Base-by-base conservation (phyloP, 1,140 invertebrate genomes). In the Mercenaria mercenaria region DNA sequence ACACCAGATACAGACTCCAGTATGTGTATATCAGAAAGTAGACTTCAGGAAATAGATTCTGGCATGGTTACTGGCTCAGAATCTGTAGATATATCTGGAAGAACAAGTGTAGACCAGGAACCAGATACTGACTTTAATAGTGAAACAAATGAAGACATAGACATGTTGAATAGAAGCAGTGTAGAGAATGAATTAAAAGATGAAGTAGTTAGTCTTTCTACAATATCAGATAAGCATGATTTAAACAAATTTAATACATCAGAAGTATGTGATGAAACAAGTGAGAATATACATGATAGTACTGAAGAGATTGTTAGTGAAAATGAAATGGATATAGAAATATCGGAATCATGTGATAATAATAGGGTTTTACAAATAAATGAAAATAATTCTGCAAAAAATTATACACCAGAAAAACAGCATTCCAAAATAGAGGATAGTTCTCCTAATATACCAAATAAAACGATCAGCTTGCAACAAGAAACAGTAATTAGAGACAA, bases 1-100 rank as follows among this genome's bases (percentile, higher is more conserved):
- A 56, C 85, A 61, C 85, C 85, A 32, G 74, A 87, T 47, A 64
- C 72, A 0, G 85, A 87, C 43, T 87, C 84, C 50, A 77, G 32
- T 41, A 39, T 86, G 34, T 56, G 67, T n/a, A 13, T 76, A 77
- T 59, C 85, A 20, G 85, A 87, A 15, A 59, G 23, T 13, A 79
- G 52, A 64, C 18, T 59, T 41, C 56, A 43, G 4, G 85, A 87
- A 11, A 32, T 29, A 20, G 85, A 87, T 79, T 87, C 85, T 59
- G 85, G 85, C 11, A 77, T 87, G 56, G 72, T 56, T n/a, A 87
- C 76, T 6, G n/a, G 34, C 2, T n/a, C n/a, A 39, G 82, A 85
- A 26, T 74, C 82, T n/a, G 15, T 82, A 41, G 26, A 85, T 39
- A 50, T 37, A 34, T 85, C 82, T 39, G 67, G 82, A 37, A 41